Evolutionary conservation across 2,797 vertebrate species (phyloP).

Genomic region (Phaenicophaeus curvirostris): DNA sequence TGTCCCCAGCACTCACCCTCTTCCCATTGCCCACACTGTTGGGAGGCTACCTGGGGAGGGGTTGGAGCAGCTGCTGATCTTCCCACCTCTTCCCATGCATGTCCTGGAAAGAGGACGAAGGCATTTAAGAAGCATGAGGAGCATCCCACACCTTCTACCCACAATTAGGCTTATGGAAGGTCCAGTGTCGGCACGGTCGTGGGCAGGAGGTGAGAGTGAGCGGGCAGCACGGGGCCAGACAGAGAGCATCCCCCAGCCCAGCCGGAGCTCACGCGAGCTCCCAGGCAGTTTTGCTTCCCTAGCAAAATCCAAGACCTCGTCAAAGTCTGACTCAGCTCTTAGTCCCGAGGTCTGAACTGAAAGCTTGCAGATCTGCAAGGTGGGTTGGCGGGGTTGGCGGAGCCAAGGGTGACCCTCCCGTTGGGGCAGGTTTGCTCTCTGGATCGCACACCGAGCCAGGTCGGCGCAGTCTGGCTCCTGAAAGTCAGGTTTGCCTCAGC

Average conservation of each 20-base stretch:
- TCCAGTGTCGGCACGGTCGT: rapidly evolving
- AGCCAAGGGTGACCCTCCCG: not conserved
- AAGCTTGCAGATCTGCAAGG: slow-evolving; percentile 41
- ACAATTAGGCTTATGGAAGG: rapidly evolving
- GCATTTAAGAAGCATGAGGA: not conserved
- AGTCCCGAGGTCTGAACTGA: slow-evolving; percentile 14
- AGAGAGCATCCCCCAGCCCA: not conserved
- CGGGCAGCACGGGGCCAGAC: rapidly evolving
- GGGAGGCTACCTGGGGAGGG: not conserved
- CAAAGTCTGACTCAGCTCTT: slow-evolving; percentile 55
- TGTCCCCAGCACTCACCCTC: not conserved
- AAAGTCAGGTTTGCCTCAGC: not conserved
- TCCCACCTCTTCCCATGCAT: not conserved
- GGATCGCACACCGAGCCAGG: rapidly evolving
- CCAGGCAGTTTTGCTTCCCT: slow-evolving; percentile 1
- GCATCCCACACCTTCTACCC: not conserved
- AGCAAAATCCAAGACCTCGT: slow-evolving; percentile 21
- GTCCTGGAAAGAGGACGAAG: not conserved
- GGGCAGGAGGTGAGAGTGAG: not conserved
- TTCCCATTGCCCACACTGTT: not conserved
- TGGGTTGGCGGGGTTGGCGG: not conserved
- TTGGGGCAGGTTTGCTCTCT: not conserved
- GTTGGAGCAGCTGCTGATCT: not conserved
- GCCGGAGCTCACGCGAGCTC: not conserved
- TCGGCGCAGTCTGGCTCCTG: not conserved